A percentile compares a stretch with the other conserved stretches of the same genome.
These are phyloP conservation scores for Dynastes hyllus DNA, from an alignment of 2,888 invertebrate genomes.

Conservation along the genomic window DNA sequence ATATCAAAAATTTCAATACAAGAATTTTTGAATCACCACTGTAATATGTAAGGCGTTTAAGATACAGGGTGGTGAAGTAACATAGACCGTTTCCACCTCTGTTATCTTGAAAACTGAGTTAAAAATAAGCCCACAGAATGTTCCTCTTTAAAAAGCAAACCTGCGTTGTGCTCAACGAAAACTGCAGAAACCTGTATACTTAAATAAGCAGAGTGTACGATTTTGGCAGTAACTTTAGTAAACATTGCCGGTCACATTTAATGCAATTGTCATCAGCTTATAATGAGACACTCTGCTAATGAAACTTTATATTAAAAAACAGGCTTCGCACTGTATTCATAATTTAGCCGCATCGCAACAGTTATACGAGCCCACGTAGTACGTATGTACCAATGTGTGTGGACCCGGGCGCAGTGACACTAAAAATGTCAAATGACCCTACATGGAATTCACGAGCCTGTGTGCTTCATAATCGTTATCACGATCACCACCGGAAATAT, in stretches of 20 bases:
- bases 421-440: constrained; percentile 55
- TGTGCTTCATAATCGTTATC: constrained; percentile 55
- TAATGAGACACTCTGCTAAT: constrained; percentile 1
- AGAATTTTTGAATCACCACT: no score
- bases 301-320: constrained; percentile 25
- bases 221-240: no score
- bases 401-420: constrained; percentile 47
- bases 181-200: no score
- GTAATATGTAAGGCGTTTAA: no score
- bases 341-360: constrained; percentile 11
- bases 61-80: no score
- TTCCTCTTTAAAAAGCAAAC: no score
- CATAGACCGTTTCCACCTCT: no score
- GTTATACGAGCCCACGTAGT: background rate
- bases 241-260: background rate
- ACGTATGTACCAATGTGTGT: constrained; percentile 18
- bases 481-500: constrained; percentile 54
- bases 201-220: no score
- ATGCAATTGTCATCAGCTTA: background rate
- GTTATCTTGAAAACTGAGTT: no score
- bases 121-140: no score
- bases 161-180: no score
- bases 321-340: background rate
- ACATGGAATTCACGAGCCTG: constrained; percentile 54
- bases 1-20: no score